Conservation (phyloP, 2,888 invertebrate species). For the Trilocha varians region DNA sequence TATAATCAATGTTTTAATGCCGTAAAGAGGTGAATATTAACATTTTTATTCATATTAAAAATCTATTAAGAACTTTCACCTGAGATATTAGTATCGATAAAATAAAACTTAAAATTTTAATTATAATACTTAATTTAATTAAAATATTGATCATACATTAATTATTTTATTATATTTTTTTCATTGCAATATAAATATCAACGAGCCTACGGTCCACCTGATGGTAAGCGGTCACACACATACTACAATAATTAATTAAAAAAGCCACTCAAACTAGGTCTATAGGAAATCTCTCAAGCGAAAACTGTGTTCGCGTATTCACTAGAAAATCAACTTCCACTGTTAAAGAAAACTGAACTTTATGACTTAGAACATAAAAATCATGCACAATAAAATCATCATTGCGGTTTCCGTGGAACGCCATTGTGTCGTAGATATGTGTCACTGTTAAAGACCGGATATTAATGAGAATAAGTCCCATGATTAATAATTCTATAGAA, state of each 20-base stretch:
- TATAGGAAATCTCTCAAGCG: slow-evolving; percentile 28
- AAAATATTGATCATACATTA: too few species aligned
- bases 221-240: neutral
- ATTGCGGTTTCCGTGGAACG: slow-evolving; percentile 44
- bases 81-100: too few species aligned
- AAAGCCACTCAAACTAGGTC: slow-evolving; percentile 33
- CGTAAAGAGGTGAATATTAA: too few species aligned
- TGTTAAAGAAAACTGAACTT: slow-evolving; percentile 16
- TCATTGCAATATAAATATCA: slow-evolving; percentile 18
- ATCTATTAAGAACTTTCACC: too few species aligned
- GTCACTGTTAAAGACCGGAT: slow-evolving; percentile 39
- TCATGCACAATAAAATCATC: slow-evolving; percentile 14
- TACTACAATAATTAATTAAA: slow-evolving; percentile 18
- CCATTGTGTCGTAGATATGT: slow-evolving; percentile 50
- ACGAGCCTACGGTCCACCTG: neutral
- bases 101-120: too few species aligned
- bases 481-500: slow-evolving; percentile 18
- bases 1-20: too few species aligned
- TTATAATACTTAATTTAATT: too few species aligned
- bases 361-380: slow-evolving; percentile 16
- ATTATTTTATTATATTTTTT: too few species aligned
- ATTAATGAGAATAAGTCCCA: slow-evolving; percentile 17
- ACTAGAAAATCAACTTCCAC: slow-evolving; percentile 13
- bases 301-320: slow-evolving; percentile 26
- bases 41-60: too few species aligned